Conservation (phyloP, 1,140 invertebrate genomes). For the Anastrepha obliqua region DNA sequence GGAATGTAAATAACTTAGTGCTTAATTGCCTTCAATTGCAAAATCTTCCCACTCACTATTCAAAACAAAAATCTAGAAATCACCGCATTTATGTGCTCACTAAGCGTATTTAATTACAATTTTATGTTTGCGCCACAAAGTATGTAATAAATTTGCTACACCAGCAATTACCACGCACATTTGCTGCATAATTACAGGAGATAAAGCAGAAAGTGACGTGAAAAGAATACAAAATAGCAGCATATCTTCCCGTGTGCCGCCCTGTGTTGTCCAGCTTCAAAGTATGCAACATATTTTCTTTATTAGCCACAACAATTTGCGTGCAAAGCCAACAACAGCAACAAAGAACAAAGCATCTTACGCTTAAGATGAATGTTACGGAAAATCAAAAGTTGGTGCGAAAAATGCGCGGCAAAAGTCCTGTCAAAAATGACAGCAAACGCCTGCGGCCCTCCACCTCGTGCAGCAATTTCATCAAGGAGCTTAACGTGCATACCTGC, state of each 20-base stretch:
- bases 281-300: constrained; percentile 69
- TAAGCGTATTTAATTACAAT: constrained; percentile 38
- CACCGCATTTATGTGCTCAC: constrained; percentile 33
- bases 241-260: background rate
- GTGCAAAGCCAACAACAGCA: background rate
- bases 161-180: constrained; percentile 37
- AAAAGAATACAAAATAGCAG: background rate
- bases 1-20: too few relatives aligned
- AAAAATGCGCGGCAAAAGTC: background rate
- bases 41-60: background rate
- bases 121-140: constrained; percentile 31
- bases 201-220: background rate
- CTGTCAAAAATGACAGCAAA: constrained; percentile 14
- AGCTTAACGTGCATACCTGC: background rate
- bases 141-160: constrained; percentile 45
- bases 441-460: background rate
- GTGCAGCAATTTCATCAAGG: background rate
- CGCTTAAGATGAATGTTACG: background rate
- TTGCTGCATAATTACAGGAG: constrained; percentile 36
- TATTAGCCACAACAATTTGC: constrained; percentile 65
- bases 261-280: constrained; percentile 38
- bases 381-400: background rate
- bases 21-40: background rate
- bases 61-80: background rate
- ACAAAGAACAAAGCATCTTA: background rate